Evolutionary conservation across 2,888 invertebrate species (phyloP).

Genomic region (Serrognathus titanus): DNA sequence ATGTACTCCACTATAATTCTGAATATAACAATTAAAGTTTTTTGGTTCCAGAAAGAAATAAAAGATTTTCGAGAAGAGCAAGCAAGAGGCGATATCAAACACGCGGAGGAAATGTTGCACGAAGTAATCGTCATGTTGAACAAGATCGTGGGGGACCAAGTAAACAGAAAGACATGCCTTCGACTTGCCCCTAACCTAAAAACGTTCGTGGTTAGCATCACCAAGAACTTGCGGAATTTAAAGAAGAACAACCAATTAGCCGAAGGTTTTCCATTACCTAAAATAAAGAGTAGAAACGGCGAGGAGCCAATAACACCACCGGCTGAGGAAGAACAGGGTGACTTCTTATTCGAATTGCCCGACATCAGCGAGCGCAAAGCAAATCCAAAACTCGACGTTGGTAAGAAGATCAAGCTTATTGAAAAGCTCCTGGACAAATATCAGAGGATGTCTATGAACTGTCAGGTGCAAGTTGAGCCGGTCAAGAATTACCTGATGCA

Average conservation of each 20-base stretch:
- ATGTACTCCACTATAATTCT: slow-evolving; percentile 6
- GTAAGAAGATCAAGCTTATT: slow-evolving; percentile 28
- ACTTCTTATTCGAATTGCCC: slow-evolving; percentile 23
- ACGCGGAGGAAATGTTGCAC: slow-evolving; percentile 33
- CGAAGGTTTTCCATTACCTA: slow-evolving; percentile 29
- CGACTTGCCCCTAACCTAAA: slow-evolving; percentile 29
- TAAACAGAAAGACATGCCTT: slow-evolving; percentile 32
- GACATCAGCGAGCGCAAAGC: not conserved
- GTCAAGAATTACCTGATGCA: slow-evolving; percentile 42
- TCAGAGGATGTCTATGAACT: slow-evolving; percentile 36
- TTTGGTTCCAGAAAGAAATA: slow-evolving; percentile 23
- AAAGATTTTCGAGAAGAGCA: slow-evolving; percentile 26
- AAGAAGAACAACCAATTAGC: slow-evolving; percentile 23
- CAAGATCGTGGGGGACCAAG: slow-evolving; percentile 36
- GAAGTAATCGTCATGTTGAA: slow-evolving; percentile 36
- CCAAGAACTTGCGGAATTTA: slow-evolving; percentile 16
- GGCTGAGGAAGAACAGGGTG: slow-evolving; percentile 22
- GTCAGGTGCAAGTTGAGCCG: slow-evolving; percentile 39
- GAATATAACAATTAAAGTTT: not conserved
- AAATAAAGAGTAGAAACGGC: slow-evolving; percentile 14
- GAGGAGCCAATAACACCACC: slow-evolving; percentile 10
- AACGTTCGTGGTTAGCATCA: slow-evolving; percentile 22
- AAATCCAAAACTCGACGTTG: slow-evolving; percentile 12
- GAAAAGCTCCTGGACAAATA: slow-evolving; percentile 38
- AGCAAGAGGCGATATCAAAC: slow-evolving; percentile 27